Conservation (phyloP, 2,797 vertebrate species). For the Clarias platycephalus region DNA sequence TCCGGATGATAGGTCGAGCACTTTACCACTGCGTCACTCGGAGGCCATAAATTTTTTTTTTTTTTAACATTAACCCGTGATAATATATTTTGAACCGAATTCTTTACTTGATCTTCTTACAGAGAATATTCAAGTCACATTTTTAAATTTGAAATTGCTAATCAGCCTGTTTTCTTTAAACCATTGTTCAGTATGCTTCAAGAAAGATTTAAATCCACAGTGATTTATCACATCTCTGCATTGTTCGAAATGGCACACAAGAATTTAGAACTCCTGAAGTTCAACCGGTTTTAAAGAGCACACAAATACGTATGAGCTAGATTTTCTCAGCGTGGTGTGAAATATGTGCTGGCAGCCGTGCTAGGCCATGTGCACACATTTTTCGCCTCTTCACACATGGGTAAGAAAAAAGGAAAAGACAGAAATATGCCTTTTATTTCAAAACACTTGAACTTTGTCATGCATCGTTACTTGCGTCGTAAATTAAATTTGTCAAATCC, state of each 20-base stretch:
- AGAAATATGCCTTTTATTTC: conserved; percentile 35
- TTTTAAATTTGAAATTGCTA: neutral
- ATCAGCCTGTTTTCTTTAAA: neutral
- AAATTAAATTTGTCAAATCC: neutral
- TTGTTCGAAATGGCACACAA: neutral
- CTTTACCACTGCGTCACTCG: too few relatives aligned
- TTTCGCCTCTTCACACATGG: conserved; percentile 49
- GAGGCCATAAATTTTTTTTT: neutral
- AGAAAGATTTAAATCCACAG: neutral
- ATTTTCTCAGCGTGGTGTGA: conserved; percentile 61
- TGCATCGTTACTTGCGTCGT: neutral
- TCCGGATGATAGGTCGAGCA: too few relatives aligned
- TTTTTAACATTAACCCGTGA: neutral
- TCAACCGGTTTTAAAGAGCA: conserved; percentile 5
- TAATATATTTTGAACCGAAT: neutral
- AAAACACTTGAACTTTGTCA: neutral
- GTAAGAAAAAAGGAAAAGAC: conserved; percentile 38
- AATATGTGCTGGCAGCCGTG: conserved; percentile 56
- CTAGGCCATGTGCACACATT: conserved; percentile 55
- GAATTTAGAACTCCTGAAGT: neutral
- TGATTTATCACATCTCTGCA: neutral
- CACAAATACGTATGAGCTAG: neutral
- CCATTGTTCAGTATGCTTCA: neutral
- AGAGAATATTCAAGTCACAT: neutral
- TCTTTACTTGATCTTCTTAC: neutral